Base-by-base conservation (phyloP, 2,888 invertebrate species). In the Erannis defoliaria region DNA sequence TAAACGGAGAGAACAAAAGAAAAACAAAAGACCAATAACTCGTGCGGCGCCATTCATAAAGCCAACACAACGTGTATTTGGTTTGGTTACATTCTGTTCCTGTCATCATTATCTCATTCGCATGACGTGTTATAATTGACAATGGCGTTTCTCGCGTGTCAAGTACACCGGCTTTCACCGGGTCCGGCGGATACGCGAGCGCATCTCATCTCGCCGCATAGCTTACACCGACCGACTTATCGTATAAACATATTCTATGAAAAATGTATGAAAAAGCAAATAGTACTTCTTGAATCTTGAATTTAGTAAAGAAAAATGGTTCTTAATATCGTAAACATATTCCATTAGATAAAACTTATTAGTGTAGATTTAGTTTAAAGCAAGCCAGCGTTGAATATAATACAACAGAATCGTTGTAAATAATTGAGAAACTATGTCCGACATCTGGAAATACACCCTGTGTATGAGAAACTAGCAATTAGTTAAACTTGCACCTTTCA, bases 121-220 rank as follows among this genome's bases (percentile, higher is more conserved):
- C 18, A 23, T 31, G 51, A 58, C 40, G 16, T 51, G 59, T 54
- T 48, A 55, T 51, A 61, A 45, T 37, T 45, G 50, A 55, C 61
- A 61, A 55, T 55, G 19, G 45, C 21, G 43, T 61, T 37, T 55
- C 45, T 43, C 31, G 59, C 42, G 61, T 61, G 60, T 54, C 59
- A 60, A 60, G 60, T 31, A 26, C 48, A 23, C 40, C 40, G 21
- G 49, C 61, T 61, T 61, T 61, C 61, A 38, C 61, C 50, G 35
- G 12, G 55, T 55, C 61, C 61, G 55, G 55, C 53, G 33, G 9
- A 18, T 38, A 50, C 43, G 50, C 51, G 29, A 4, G 50, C 55
- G 55, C 54, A 46, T 40, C 53, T 48, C 54, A 46, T 40, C 53
- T 48, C 46, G 21, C 33, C 18, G 38, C 26, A 12, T 40, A 31